A percentile compares a stretch with the other conserved stretches of the same genome.
These are phyloP conservation scores for Rhynchotus rufescens DNA, from an alignment of 2,797 vertebrate species.

Conservation along the genomic window DNA sequence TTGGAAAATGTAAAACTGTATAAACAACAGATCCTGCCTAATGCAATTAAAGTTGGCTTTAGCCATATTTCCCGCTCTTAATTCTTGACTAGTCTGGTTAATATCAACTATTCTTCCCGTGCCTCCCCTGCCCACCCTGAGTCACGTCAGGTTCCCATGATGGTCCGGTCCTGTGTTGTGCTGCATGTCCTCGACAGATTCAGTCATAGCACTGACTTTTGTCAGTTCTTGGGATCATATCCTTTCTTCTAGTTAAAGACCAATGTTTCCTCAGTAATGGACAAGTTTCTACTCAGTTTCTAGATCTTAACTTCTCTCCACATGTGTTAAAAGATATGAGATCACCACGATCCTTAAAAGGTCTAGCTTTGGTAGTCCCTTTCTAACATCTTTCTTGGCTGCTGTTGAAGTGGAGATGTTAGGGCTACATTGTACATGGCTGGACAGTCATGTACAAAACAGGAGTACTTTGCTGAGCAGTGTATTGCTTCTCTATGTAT, in stretches of 20 bases:
- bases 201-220: rapidly evolving
- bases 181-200: background rate
- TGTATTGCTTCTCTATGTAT: background rate
- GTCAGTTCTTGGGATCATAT: background rate
- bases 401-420: background rate
- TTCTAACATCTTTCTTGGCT: background rate
- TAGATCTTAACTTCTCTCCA: background rate
- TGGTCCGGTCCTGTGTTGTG: background rate
- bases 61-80: conserved; percentile 40
- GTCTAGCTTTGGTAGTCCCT: background rate
- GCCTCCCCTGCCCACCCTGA: background rate
- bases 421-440: background rate
- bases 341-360: background rate
- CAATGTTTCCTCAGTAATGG: rapidly evolving
- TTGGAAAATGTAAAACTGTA: conserved; percentile 56
- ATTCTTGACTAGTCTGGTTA: conserved; percentile 50
- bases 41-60: background rate
- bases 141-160: background rate
- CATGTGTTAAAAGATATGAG: background rate
- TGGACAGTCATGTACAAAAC: background rate
- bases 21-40: background rate
- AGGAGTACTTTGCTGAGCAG: background rate
- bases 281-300: background rate
- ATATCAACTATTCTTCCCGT: conserved; percentile 14
- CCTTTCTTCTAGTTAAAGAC: background rate